Base-by-base conservation (phyloP, 1,140 invertebrate species). In the Linepithema humile region DNA sequence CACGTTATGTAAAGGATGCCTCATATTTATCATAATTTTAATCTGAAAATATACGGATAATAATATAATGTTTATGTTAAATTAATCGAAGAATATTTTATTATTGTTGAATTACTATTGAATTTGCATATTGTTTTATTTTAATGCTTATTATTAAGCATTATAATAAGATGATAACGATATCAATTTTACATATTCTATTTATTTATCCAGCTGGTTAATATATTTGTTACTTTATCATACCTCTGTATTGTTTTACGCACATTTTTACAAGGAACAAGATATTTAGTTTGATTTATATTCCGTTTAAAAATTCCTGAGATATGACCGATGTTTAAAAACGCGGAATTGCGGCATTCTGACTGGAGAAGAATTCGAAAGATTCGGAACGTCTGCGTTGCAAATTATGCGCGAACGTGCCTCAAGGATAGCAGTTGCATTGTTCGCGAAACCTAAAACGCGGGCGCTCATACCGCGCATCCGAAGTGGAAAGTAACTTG, bases 401-500 rank as follows among this genome's bases (percentile, higher is more conserved):
- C 35, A 55, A 69, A 38, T 64, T 20, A 65, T 10, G 40, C 73
- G 40, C 75, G 32, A 78, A 53, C 23, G 45, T 35, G 35, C 23
- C 74, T 65, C 48, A 26, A 32, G 32, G 35, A 77, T 38, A 53
- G 20, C 9, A 20, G 35, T 17, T 35, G 59, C 60, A 77, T 77
- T 69, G 64, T 69, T 80, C 75, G 32, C 45, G 32, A 55, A 67
- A 78, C 45, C 64, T 69, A 57, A 80, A 80, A 80, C 72, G 72
- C 57, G 29, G 32, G 26, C 57, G 26, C 23, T 57, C 55, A 35
- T 35, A 17, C 29, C 29, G 26, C 38, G 35, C 55, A 23, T 32
- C 73, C 64, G 17, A 75, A 75, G 38, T 75, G 17, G 57, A 84
- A 84, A 84, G 53, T 74, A 84, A 62, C 45, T 84, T 17, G 10